Evolutionary conservation across 2,888 invertebrate species (phyloP), one percentile per base, ranked within the genome.

Genomic region (Tetanocera ferruginea): DNA sequence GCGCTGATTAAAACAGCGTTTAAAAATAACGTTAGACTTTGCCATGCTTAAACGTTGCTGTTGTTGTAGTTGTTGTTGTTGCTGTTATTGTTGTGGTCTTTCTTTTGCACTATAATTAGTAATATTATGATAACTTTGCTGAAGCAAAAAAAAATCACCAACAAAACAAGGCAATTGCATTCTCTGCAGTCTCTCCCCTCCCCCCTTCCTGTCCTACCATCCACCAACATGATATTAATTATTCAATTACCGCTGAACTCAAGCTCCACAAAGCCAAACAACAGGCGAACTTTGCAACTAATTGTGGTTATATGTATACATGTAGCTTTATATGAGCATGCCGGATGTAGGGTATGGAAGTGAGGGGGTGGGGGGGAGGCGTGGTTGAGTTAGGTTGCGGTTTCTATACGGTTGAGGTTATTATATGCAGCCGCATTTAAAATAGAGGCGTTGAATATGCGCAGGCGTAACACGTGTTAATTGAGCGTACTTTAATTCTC

Each of bases 171-270:
- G 3, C 64, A 55, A n/a, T 66, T 66, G 64, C 64, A 9, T 19
- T 55, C n/a, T 19, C 34, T 34, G n/a, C n/a, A 23, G 19, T 23
- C 5, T n/a, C 49, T 6, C 60, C 23, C 6, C 2, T 2, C 64
- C 17, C 17, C 34, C n/a, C 17, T 5, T 34, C 31, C 19, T 17
- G 17, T 19, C 4, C n/a, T 66, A 0, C 1, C 64, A 23, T 1
- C 19, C 55, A 19, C 6, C 55, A n/a, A 55, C 55, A 19, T 19
- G 55, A 23, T 19, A 19, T 55, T 34, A 66, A 66, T 66, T 66
- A 66, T 66, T 17, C 31, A 66, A 66, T 66, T 66, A 34, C 31
- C 34, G 64, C 34, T 66, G 64, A 66, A 66, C 64, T 31, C 64
- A 17, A 34, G 64, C 64, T n/a, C 64, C 28, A 9, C 31, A 37